Evolutionary conservation across 2,113 vertebrate genomes (phyloP), one percentile per base, ranked within the genome.

Genomic region (Pachyramphus minor): DNA sequence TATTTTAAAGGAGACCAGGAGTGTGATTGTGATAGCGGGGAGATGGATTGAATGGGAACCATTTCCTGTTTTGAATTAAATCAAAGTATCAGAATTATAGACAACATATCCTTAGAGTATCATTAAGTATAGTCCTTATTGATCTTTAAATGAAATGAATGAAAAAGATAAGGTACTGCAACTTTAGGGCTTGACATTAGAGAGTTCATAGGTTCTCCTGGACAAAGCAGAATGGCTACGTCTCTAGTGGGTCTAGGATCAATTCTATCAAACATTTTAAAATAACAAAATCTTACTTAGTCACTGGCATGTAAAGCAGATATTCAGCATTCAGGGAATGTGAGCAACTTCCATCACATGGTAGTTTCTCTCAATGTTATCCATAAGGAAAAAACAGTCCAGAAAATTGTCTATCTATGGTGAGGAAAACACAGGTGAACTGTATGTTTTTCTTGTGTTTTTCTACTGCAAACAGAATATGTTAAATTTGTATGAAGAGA

Each of bases 1-100:
- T 76, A 41, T 49, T 84, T 76, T 59, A 59, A 89, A 89, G 11
- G 37, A 79, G 23, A 74, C 8, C 4, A 66, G n/a, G 10, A 47
- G 0, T 52, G 14, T 45, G 3, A 2, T 27, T 42, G 16, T 59
- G 5, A 3, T 56, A 39, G 19, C 28, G 4, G 6, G 15, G 13
- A 76, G 18, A 37, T 64, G 18, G 31, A 56, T 6, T 35, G 25
- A 60, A 59, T 31, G 18, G 12, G 81, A 4, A 30, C 5, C 56
- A 5, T 52, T 72, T 84, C 27, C 12, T 68, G 8, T 37, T 94
- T 87, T 63, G 12, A 60, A 78, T 63, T 55, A 75, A 89, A 84
- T 39, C 2, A 69, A 64, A 82, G 4, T 37, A 56, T 58, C 17
- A 50, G 21, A 87, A 89, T 75, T 68, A 63, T 5, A 56, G 44